Conservation (phyloP, 23 tunicate species). For the Halocynthia aurantium region DNA sequence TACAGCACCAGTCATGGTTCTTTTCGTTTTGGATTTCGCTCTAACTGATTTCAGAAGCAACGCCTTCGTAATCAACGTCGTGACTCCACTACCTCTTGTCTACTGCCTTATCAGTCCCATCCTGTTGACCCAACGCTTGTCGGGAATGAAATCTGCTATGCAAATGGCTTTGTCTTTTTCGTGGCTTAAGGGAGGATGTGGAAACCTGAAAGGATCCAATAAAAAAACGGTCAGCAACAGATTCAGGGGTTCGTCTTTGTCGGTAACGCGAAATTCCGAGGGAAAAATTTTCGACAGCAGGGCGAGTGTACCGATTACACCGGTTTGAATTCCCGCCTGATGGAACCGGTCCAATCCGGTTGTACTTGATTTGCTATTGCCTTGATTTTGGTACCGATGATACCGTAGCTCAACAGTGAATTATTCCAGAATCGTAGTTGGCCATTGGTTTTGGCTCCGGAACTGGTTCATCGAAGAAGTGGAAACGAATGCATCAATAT, state of each 20-base stretch:
- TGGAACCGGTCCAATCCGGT: too few species aligned
- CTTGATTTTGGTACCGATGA: too few species aligned
- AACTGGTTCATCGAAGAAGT: too few species aligned
- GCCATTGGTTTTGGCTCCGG: too few species aligned
- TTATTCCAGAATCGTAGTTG: too few species aligned
- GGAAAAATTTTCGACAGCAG: neutral
- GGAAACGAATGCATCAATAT: too few species aligned
- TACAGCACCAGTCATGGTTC: constrained; percentile 74
- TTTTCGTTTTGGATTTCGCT: constrained; percentile 46
- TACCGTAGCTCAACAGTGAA: too few species aligned
- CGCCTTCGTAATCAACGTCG: constrained; percentile 41
- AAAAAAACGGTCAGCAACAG: neutral
- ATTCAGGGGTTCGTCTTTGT: constrained; percentile 10
- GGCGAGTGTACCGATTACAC: neutral
- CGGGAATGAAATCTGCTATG: constrained; percentile 54
- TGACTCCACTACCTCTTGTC: constrained; percentile 70
- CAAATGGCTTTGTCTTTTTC: constrained; percentile 54
- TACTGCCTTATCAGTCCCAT: constrained; percentile 83
- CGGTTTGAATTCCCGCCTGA: neutral
- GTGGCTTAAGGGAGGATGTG: constrained; percentile 21
- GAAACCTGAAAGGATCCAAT: neutral
- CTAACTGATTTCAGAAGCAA: constrained; percentile 23
- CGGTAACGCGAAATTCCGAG: constrained; percentile 2
- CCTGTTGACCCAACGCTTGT: constrained; percentile 38
- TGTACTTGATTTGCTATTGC: too few species aligned